Conservation (phyloP, 1,140 invertebrate genomes). For the Drosophila mauritiana region DNA sequence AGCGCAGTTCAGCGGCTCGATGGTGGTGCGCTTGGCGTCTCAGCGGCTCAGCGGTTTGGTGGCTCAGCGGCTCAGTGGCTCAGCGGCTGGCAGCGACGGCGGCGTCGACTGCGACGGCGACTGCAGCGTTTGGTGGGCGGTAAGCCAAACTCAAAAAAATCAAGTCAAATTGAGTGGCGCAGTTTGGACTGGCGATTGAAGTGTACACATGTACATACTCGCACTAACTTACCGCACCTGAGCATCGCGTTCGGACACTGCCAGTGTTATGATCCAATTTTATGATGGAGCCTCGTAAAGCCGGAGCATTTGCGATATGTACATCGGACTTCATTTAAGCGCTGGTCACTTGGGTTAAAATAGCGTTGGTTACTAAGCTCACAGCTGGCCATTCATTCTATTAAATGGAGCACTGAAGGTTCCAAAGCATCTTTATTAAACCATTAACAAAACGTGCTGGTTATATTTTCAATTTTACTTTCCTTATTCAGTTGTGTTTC, state of each 20-base stretch:
- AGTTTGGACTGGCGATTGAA: conserved; percentile 34
- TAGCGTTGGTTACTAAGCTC: background rate
- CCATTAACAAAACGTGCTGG: background rate
- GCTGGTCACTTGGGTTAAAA: conserved; percentile 3
- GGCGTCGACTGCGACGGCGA: conserved; percentile 18
- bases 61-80: conserved; percentile 3
- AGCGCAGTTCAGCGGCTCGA: background rate
- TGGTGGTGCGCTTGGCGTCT: no score
- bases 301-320: background rate
- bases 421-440: background rate
- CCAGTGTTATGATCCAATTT: conserved; percentile 28
- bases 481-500: no score
- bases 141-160: conserved; percentile 36
- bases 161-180: conserved; percentile 53
- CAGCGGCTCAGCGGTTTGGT: no score
- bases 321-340: conserved; percentile 5
- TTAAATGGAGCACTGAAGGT: background rate
- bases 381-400: background rate
- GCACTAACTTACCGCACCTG: conserved; percentile 20
- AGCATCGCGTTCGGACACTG: conserved; percentile 10
- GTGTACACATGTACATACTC: conserved; percentile 7
- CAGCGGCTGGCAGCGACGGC: conserved; percentile 12
- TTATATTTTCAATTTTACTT: no score
- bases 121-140: conserved; percentile 51
- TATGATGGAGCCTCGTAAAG: conserved; percentile 27